phyloP scores from a whole-genome alignment of 2,888 invertebrate genomes.

The Perizoma flavofasciatum region DNA sequence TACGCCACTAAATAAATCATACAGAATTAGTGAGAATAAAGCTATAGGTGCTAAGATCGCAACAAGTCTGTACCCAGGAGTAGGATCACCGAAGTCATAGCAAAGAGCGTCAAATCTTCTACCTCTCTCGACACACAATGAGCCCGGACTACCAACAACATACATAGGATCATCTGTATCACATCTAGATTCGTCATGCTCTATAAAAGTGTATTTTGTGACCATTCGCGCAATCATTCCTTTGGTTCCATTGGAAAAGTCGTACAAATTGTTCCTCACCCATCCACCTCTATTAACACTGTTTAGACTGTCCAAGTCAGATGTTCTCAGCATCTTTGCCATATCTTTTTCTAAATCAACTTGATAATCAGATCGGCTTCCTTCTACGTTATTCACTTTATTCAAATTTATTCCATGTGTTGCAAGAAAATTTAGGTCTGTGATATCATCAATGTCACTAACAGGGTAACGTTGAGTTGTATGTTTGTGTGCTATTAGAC shows the following conservation, averaged over 20 bases:
- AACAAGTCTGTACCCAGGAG: slow-evolving; percentile 66
- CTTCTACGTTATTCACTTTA: slow-evolving; percentile 20
- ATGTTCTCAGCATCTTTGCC: slow-evolving; percentile 30
- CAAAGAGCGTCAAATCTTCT: slow-evolving; percentile 62
- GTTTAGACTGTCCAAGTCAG: slow-evolving; percentile 56
- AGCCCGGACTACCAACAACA: slow-evolving; percentile 58
- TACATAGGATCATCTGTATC: slow-evolving; percentile 65
- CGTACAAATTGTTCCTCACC: slow-evolving; percentile 44
- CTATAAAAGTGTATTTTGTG: slow-evolving; percentile 61
- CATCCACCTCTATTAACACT: slow-evolving; percentile 54
- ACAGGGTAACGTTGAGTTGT: slow-evolving; percentile 33
- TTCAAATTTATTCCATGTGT: slow-evolving; percentile 49
- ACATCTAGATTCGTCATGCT: slow-evolving; percentile 57
- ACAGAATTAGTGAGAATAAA: slow-evolving; percentile 70
- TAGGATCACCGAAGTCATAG: slow-evolving; percentile 67
- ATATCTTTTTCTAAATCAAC: neutral
- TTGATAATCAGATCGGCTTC: neutral
- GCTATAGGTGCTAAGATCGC: slow-evolving; percentile 70
- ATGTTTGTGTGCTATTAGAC: slow-evolving; percentile 56
- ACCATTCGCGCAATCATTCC: slow-evolving; percentile 62
- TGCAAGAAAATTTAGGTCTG: slow-evolving; percentile 43
- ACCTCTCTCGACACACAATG: slow-evolving; percentile 61
- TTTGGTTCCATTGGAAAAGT: slow-evolving; percentile 55
- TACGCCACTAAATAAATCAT: slow-evolving; percentile 74
- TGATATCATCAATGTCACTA: slow-evolving; percentile 39